A percentile compares a stretch with the other conserved stretches of the same genome.
phyloP scores from a whole-genome alignment of 1,140 invertebrate species.

The Drosophila sechellia region DNA sequence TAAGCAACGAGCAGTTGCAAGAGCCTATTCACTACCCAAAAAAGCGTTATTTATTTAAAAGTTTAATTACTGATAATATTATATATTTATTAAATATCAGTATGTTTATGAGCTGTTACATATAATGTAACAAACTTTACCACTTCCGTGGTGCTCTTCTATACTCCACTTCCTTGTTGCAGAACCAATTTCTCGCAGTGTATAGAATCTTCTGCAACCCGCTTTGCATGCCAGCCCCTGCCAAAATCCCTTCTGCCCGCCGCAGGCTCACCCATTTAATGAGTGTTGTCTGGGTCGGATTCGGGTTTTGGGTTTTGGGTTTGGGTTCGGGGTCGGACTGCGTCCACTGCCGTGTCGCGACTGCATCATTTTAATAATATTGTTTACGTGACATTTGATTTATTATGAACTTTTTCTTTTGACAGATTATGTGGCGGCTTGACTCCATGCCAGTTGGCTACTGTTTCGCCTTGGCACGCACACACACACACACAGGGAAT shows the following conservation, averaged over 20 bases:
- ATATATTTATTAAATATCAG: too few species aligned
- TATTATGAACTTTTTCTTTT: slow-evolving; percentile 83
- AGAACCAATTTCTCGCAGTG: slow-evolving; percentile 1
- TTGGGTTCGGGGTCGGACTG: slow-evolving; percentile 4
- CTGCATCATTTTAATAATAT: slow-evolving; percentile 82
- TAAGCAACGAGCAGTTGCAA: slow-evolving; percentile 5
- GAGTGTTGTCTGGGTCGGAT: slow-evolving; percentile 55
- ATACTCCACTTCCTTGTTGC: too few species aligned
- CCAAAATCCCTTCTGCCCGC: slow-evolving; percentile 39
- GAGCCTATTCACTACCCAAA: slow-evolving; percentile 6
- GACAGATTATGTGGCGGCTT: slow-evolving; percentile 80
- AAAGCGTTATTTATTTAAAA: not conserved
- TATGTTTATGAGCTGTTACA: too few species aligned
- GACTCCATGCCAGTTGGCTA: slow-evolving; percentile 66
- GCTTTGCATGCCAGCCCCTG: slow-evolving; percentile 60
- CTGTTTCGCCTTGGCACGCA: slow-evolving; percentile 57
- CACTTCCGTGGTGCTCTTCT: too few species aligned
- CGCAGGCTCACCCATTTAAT: slow-evolving; percentile 58
- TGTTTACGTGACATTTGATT: slow-evolving; percentile 84
- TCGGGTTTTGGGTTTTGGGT: slow-evolving; percentile 16
- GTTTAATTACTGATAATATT: too few species aligned
- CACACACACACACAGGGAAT: slow-evolving; percentile 7
- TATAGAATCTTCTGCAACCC: slow-evolving; percentile 24
- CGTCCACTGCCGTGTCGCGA: slow-evolving; percentile 36
- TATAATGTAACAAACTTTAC: too few species aligned